phyloP scores from a whole-genome alignment of 2,888 invertebrate species.

The Aromia moschata region DNA sequence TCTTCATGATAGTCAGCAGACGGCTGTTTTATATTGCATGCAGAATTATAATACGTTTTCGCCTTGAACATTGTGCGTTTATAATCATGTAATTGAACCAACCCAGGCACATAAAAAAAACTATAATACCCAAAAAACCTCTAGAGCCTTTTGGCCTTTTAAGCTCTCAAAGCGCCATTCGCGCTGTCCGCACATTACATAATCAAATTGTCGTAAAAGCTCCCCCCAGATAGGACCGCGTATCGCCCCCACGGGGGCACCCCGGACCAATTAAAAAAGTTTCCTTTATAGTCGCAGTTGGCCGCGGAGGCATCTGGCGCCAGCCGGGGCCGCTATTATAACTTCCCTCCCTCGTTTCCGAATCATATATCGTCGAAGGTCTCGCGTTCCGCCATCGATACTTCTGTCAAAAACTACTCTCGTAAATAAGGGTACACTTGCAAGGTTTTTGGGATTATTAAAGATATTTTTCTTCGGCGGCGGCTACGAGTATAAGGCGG shows the following conservation, averaged over 20 bases:
- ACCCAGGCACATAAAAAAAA: no score
- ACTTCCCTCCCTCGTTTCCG: conserved; percentile 34
- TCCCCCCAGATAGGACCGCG: conserved; percentile 6
- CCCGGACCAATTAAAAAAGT: conserved; percentile 42
- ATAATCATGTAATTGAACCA: no score
- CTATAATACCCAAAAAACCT: no score
- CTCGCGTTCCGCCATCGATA: conserved; percentile 15
- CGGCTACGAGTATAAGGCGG: conserved; percentile 2
- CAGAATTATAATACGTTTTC: no score
- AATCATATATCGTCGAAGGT: conserved; percentile 20
- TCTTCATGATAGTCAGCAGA: no score
- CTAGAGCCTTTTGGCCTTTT: no score
- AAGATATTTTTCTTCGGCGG: conserved; percentile 6
- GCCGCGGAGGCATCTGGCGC: conserved; percentile 39
- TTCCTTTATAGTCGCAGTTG: conserved; percentile 37
- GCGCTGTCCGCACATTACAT: not conserved
- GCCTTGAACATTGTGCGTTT: no score
- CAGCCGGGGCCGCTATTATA: conserved; percentile 38
- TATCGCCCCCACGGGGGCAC: conserved; percentile 1
- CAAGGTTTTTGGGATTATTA: conserved; percentile 20
- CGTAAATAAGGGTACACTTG: conserved; percentile 24
- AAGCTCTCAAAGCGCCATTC: no score
- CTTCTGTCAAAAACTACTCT: conserved; percentile 26
- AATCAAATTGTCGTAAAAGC: conserved; percentile 1
- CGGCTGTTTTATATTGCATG: no score